A percentile compares a stretch with the other conserved stretches of the same genome.
Conservation (phyloP, 1,140 invertebrate genomes). For the Lepidotrigona ventralis region DNA sequence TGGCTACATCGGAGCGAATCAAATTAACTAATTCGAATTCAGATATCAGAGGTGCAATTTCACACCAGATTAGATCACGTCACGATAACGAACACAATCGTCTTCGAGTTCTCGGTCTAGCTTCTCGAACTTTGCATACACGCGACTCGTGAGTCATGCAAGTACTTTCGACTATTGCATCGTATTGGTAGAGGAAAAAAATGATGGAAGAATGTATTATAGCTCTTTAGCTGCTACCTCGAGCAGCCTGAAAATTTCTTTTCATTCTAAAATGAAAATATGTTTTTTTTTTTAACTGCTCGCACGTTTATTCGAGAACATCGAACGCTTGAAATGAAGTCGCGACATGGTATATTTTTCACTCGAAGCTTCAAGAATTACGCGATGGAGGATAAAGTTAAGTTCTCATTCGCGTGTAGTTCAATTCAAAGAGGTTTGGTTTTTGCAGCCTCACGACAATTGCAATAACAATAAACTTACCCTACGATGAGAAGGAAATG, state of each 20-base stretch:
- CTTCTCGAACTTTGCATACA: conserved; percentile 40
- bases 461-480: conserved; percentile 58
- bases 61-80: conserved; percentile 36
- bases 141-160: conserved; percentile 41
- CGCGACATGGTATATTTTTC: background rate
- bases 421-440: background rate
- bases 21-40: background rate
- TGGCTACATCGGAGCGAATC: background rate
- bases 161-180: background rate
- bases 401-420: background rate
- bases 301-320: background rate
- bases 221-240: background rate
- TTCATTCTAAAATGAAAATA: background rate
- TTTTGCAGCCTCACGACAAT: background rate
- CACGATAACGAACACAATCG: conserved; percentile 40
- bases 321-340: background rate
- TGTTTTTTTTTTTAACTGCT: background rate
- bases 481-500: conserved; percentile 29
- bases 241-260: background rate
- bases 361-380: background rate
- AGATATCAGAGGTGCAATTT: conserved; percentile 17
- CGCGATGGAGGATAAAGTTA: background rate
- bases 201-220: background rate
- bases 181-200: background rate
- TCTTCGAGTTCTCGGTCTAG: conserved; percentile 39